Evolutionary conservation across 2,113 vertebrate genomes (phyloP).

Genomic region (Tympanuchus pallidicinctus): DNA sequence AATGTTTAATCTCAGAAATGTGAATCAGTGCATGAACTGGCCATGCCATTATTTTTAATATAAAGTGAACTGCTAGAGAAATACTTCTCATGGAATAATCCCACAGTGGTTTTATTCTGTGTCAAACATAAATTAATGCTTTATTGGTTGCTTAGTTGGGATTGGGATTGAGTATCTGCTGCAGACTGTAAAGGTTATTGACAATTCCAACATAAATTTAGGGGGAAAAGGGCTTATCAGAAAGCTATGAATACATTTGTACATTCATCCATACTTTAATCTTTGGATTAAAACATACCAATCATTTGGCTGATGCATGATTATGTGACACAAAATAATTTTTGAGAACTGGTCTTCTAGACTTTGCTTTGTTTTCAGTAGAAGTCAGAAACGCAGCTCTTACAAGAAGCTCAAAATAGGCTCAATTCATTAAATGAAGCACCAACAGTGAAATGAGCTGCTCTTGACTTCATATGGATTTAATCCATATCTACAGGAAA

Average conservation of each 20-base stretch:
- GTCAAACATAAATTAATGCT: not conserved
- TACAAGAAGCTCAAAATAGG: not conserved
- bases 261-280: not conserved
- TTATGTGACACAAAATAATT: not conserved
- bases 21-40: not conserved
- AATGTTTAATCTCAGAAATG: not conserved
- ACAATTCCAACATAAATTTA: not conserved
- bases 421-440: not conserved
- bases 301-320: not conserved
- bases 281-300: not conserved
- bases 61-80: not conserved
- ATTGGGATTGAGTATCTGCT: not conserved
- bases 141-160: not conserved
- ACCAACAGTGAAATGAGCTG: accelerated
- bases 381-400: not conserved
- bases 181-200: not conserved
- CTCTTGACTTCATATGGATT: not conserved
- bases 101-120: not conserved
- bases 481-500: not conserved
- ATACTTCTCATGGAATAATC: not conserved
- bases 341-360: not conserved
- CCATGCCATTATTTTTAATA: not conserved
- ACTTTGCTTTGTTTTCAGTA: not conserved
- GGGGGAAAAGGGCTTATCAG: not conserved
- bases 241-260: not conserved